Percentiles rank a stretch among this genome's conserved stretches.
These are phyloP conservation scores for Drymonia ruficornis DNA, from an alignment of 2,888 invertebrate genomes.

Conservation along the genomic window DNA sequence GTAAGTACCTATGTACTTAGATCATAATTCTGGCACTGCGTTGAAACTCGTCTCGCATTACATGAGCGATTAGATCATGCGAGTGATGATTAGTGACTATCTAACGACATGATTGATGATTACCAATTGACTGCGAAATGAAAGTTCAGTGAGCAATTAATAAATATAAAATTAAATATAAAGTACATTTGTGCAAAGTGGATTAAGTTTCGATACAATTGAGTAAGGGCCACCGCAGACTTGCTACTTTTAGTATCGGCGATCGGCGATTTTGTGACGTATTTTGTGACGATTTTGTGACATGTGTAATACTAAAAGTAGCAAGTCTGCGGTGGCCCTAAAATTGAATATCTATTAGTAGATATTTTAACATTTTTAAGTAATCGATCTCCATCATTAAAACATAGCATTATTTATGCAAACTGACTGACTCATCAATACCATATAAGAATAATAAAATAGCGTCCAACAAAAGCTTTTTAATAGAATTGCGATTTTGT, in stretches of 20 bases:
- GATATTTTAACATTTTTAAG: too few species aligned
- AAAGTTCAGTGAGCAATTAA: background rate
- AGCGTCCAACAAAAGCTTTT: slow-evolving; percentile 8
- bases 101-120: background rate
- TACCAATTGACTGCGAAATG: background rate
- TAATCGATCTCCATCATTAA: background rate
- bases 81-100: background rate
- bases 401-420: background rate
- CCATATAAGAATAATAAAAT: background rate
- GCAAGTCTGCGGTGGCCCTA: too few species aligned
- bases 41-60: slow-evolving; percentile 1
- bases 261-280: too few species aligned
- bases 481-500: slow-evolving; percentile 16
- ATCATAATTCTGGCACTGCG: too few species aligned
- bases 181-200: too few species aligned
- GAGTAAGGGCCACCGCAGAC: too few species aligned
- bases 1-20: too few species aligned
- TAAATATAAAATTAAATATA: background rate
- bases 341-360: too few species aligned
- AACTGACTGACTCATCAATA: slow-evolving; percentile 1
- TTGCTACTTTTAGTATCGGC: too few species aligned
- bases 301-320: too few species aligned
- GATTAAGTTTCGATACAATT: too few species aligned
- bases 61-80: slow-evolving; percentile 6
- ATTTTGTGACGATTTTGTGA: too few species aligned